Evolutionary conservation across 2,888 invertebrate species (phyloP).

Genomic region (Mayetiola destructor): DNA sequence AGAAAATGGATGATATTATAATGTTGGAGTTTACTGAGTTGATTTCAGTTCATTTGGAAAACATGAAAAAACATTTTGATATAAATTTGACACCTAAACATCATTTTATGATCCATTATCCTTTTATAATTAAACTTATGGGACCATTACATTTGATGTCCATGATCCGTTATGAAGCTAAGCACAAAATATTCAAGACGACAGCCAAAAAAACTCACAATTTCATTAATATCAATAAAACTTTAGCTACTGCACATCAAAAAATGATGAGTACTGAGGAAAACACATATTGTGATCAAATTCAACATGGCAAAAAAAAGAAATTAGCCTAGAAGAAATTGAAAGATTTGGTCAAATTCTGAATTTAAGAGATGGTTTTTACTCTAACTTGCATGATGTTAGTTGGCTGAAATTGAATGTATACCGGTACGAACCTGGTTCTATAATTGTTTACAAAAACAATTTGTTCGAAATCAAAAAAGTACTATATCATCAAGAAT

Average conservation of each 20-base stretch:
- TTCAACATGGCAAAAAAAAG: neutral
- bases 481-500: no score
- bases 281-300: neutral
- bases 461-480: no score
- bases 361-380: no score
- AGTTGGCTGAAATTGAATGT: no score
- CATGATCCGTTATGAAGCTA: constrained; percentile 18
- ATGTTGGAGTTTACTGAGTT: no score
- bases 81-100: constrained; percentile 16
- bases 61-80: neutral
- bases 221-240: neutral
- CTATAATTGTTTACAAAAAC: no score
- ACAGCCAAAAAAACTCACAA: constrained; percentile 11
- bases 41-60: no score
- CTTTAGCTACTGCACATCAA: neutral
- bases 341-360: no score
- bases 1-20: no score
- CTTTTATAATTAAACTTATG: constrained; percentile 15
- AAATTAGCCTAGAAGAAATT: no score
- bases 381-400: no score
- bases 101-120: constrained; percentile 18
- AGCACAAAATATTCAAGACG: constrained; percentile 16
- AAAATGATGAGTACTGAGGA: neutral
- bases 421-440: no score
- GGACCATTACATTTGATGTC: constrained; percentile 17